phyloP scores from a whole-genome alignment of 2,797 vertebrate species.

The Steatocranus sp. region DNA sequence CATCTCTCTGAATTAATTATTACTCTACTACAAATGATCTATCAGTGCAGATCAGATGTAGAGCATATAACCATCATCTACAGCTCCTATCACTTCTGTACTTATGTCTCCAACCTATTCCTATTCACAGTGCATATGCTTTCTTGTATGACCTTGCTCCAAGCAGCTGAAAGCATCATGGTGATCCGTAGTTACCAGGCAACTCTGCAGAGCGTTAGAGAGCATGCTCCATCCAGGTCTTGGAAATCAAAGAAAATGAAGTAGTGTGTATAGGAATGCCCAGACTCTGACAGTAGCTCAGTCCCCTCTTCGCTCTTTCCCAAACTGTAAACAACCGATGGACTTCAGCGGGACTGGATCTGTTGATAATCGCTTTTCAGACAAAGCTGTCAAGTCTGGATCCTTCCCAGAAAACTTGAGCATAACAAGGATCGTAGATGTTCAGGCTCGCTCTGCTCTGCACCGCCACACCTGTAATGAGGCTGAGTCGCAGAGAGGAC shows the following conservation, averaged over 20 bases:
- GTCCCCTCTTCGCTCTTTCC: neutral
- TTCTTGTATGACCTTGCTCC: slow-evolving; percentile 5
- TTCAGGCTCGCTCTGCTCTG: neutral
- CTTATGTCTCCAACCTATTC: neutral
- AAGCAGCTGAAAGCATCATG: slow-evolving; percentile 19
- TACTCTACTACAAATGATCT: neutral
- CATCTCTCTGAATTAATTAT: neutral
- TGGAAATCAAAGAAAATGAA: slow-evolving; percentile 9
- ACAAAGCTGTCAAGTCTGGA: neutral
- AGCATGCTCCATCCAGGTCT: slow-evolving; percentile 20
- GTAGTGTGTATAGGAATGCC: slow-evolving; percentile 8
- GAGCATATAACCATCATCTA: neutral
- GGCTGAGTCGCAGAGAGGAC: neutral
- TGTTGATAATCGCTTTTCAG: neutral
- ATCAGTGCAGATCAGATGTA: neutral
- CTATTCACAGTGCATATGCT: neutral
- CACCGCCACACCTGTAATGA: slow-evolving; percentile 12
- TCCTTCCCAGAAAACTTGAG: neutral
- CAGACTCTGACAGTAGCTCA: neutral
- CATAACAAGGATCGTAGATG: accelerated
- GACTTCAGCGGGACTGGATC: neutral
- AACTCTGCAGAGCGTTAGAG: slow-evolving; percentile 28
- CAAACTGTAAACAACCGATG: neutral
- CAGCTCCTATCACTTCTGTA: neutral
- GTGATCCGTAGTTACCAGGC: slow-evolving; percentile 48